Base-by-base conservation (phyloP, 1,140 invertebrate species). In the Copidosoma floridanum region DNA sequence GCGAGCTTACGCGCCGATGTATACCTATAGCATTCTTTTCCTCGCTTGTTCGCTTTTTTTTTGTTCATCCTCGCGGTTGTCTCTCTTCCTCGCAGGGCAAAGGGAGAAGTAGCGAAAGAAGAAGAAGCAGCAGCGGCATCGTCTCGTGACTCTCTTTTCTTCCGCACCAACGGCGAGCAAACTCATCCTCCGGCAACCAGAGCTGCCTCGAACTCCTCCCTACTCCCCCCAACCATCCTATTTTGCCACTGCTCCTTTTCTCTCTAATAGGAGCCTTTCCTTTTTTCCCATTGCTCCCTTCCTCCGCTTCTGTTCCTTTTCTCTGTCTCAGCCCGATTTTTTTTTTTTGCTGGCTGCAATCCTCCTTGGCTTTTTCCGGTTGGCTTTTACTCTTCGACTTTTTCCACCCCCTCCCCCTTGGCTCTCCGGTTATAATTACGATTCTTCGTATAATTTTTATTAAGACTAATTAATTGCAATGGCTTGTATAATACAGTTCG, bases 391-490 rank as follows among this genome's bases (percentile, higher is more conserved):
- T 56, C 12, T 47, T 44, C 32, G 29, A 18, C 44, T 18, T 16
- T 18, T 1, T 32, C 29, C 47, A 10, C 26, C 18, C 35, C 40
- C 20, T 40, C 32, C 20, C 10, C 14, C 32, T 29, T 24, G 14
- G 18, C 11, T 16, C 43, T 57, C 37, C 51, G 47, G 53, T 69
- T 75, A 70, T 79, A 78, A 80, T 77, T 80, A 67, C 74, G 40
- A 73, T 73, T 75, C 70, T 65, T 69, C 67, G 66, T 72, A 78
- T 78, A 75, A 78, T 77, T 79, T 78, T 77, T 76, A 78, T 78
- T 78, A 77, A 78, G 74, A 73, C 75, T 79, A 78, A 80, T 79
- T 78, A 80, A 79, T 79, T 77, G 75, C 75, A 74, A 75, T 74
- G 68, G 71, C 67, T 71, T 67, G 72, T 71, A 76, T 80, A 76